These are phyloP conservation scores for Tetraneura akinire DNA, from an alignment of 1,140 invertebrate species.

Conservation along the genomic window DNA sequence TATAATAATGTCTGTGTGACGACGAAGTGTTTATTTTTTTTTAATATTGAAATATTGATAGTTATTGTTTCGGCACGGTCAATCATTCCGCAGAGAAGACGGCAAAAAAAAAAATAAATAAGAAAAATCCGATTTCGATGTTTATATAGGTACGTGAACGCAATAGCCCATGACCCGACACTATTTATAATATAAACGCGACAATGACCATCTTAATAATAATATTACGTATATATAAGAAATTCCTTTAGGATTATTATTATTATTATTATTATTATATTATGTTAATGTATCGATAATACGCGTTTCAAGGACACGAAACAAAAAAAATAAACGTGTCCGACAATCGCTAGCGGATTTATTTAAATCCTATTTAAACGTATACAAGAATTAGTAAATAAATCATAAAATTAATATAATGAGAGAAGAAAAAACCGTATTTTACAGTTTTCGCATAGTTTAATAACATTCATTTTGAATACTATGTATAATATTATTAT, in stretches of 20 bases:
- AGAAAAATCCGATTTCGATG: not conserved
- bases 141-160: not conserved
- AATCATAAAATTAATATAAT: slow-evolving; percentile 32
- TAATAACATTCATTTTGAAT: slow-evolving; percentile 22
- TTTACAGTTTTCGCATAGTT: slow-evolving; percentile 16
- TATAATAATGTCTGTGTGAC: too few species aligned
- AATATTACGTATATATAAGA: not conserved
- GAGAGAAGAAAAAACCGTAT: not conserved
- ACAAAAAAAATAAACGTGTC: not conserved
- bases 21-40: too few species aligned
- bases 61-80: not conserved
- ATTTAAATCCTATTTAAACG: not conserved
- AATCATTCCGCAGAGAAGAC: not conserved
- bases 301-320: not conserved
- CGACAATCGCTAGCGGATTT: not conserved
- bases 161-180: not conserved
- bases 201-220: not conserved
- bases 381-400: not conserved
- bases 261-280: not conserved
- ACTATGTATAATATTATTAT: too few species aligned
- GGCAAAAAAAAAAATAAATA: not conserved
- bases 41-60: too few species aligned
- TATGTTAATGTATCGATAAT: too few species aligned
- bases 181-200: not conserved
- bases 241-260: not conserved